Evolutionary conservation across 64 coral and sea anemone genomes (phyloP).

Genomic region (Actinia equina): DNA sequence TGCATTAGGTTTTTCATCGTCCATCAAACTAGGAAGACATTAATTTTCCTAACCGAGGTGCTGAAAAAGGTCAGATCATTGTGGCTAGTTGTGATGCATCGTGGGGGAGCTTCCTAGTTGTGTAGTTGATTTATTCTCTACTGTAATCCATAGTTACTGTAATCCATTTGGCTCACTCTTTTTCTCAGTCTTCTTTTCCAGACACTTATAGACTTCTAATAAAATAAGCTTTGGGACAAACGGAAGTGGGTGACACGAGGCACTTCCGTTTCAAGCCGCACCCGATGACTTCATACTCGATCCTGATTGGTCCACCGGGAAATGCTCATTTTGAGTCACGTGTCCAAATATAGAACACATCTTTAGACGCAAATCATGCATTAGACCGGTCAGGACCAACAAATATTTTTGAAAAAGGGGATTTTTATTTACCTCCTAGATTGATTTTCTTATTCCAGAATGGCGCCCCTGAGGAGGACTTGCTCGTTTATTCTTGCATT

Average conservation of each 20-base stretch:
- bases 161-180: neutral
- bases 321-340: slow-evolving; percentile 54
- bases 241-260: slow-evolving; percentile 10
- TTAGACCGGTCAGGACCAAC: neutral
- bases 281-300: slow-evolving; percentile 34
- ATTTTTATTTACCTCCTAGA: neutral
- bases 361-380: slow-evolving; percentile 16
- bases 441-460: neutral
- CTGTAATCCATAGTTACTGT: neutral
- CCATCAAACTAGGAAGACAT: neutral
- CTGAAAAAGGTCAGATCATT: neutral
- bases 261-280: slow-evolving; percentile 37
- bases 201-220: neutral
- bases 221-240: neutral
- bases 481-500: neutral
- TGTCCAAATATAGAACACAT: slow-evolving; percentile 50
- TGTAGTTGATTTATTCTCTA: neutral
- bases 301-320: slow-evolving; percentile 38
- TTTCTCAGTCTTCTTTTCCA: neutral
- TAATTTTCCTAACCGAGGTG: neutral
- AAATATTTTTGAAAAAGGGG: neutral
- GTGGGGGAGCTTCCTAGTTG: neutral
- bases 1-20: neutral
- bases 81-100: neutral
- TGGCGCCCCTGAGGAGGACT: neutral